Base-by-base conservation (phyloP, 2,888 invertebrate genomes). In the Synergus itoensis region DNA sequence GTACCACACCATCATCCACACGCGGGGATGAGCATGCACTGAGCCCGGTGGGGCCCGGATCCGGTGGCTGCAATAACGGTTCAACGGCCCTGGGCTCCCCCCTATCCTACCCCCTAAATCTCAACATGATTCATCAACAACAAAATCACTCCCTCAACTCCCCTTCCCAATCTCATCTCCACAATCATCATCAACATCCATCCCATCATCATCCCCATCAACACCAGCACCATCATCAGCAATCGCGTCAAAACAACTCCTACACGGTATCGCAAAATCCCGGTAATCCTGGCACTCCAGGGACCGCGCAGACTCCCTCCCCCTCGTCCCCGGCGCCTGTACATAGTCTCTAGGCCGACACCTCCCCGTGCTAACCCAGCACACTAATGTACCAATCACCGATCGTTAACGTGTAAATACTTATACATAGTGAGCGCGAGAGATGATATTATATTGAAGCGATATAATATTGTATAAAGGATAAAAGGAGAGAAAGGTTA, bases 21-120 rank as follows among this genome's bases (percentile, higher is more conserved):
- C 93, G 90, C 93, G 89, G 92, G 91, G 89, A 91, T 92, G 92
- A 91, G 95, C 92, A 93, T 96, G 92, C 96, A 96, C 95, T 96
- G 96, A 96, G 95, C 95, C 95, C 94, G 95, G 95, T 94, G 95
- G 95, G 94, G 95, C 94, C 95, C 95, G 92, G 92, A 91, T 89
- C 89, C 91, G 90, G 90, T 89, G 88, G 89, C 88, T 90, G 89
- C 90, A 88, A 89, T 89, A 86, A 89, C 89, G 83, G 88, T 88
- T 86, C 92, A 90, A 88, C 91, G 90, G 90, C 92, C 90, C 92
- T 91, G 91, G 91, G 91, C 90, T 90, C 91, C 90, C 91, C 91
- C 90, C 79, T 91, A 90, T 88, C 91, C 90, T 92, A 91, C 90
- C 91, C 92, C 87, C 87, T 92, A 86, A 91, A 92, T 86, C 87